Conservation (phyloP, 2,888 invertebrate genomes). For the Andrena praecox region DNA sequence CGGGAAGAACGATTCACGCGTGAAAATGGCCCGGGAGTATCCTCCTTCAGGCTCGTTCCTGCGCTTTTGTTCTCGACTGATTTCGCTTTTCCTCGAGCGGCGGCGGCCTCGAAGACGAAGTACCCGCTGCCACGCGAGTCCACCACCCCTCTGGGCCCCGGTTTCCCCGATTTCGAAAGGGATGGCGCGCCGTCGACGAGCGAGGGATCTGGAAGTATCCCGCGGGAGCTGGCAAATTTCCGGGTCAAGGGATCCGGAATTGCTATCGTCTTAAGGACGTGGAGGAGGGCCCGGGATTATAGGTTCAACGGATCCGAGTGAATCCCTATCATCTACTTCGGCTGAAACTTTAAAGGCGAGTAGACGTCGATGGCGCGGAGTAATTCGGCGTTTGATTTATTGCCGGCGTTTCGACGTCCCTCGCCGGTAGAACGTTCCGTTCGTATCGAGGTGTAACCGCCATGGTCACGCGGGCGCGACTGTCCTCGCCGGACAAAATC, state of each 20-base stretch:
- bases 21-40: constrained; percentile 59
- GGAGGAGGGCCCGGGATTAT: constrained; percentile 67
- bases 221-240: constrained; percentile 66
- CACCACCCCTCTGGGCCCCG: constrained; percentile 12
- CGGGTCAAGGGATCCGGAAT: constrained; percentile 72
- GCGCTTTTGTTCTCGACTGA: constrained; percentile 62
- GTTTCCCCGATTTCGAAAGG: constrained; percentile 49
- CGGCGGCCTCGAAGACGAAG: constrained; percentile 64
- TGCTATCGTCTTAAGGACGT: constrained; percentile 73
- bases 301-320: constrained; percentile 68
- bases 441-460: constrained; percentile 8
- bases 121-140: constrained; percentile 63
- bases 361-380: constrained; percentile 42
- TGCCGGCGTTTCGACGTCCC: neutral
- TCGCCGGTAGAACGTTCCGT: neutral
- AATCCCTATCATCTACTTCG: constrained; percentile 62
- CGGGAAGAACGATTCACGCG: constrained; percentile 54
- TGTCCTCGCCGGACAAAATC: neutral
- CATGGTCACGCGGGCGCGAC: too few species aligned
- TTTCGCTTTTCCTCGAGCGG: constrained; percentile 57
- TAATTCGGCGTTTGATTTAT: constrained; percentile 57
- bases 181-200: constrained; percentile 3
- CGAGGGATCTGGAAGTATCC: constrained; percentile 55
- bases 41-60: constrained; percentile 38
- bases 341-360: constrained; percentile 64